Base-by-base conservation (phyloP, 2,888 invertebrate genomes). In the Lochmaea capreae region DNA sequence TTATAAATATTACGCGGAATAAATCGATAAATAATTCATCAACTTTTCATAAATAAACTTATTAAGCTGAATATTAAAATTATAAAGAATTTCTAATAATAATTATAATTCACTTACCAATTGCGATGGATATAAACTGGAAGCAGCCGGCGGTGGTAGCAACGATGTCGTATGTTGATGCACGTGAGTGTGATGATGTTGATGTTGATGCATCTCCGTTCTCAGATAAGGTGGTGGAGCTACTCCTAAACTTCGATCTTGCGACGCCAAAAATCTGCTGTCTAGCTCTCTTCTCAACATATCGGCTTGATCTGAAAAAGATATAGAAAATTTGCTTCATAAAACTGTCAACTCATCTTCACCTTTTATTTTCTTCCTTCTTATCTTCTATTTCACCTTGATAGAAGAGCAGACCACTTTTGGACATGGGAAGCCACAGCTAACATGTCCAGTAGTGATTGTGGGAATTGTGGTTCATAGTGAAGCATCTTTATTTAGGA, bases 121-220 rank as follows among this genome's bases (percentile, higher is more conserved):
- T 67, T 92, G 90, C 78, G 94, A 90, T 67, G 93, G 91, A 79
- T 90, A 90, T 80, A 91, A 88, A 57, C 89, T 87, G 10, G 89
- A 87, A 83, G 89, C 84, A 72, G 90, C 87, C 26, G 90, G 89
- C 26, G 91, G 90, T 67, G 92, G 90, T 75, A 91, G 85, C 73
- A 93, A 88, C 72, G 92, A 90, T 72, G 94, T 90, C 80, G 94
- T 93, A 86, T 95, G 95, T 85, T 95, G 95, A 89, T 96, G 96
- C 83, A 96, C 93, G 88, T 96, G 95, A 69, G 95, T 95, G 87
- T 96, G 96, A 85, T 96, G 96, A 88, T 96, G 96, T 87, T 95
- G 96, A 89, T 96, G 96, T 89, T 96, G 96, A 87, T 96, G 96
- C 91, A 96, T 93, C 89, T 95, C 96, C 67, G 95, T 95, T 83